phyloP scores from a whole-genome alignment of 1,140 invertebrate species.

The Caerostris darwini region DNA sequence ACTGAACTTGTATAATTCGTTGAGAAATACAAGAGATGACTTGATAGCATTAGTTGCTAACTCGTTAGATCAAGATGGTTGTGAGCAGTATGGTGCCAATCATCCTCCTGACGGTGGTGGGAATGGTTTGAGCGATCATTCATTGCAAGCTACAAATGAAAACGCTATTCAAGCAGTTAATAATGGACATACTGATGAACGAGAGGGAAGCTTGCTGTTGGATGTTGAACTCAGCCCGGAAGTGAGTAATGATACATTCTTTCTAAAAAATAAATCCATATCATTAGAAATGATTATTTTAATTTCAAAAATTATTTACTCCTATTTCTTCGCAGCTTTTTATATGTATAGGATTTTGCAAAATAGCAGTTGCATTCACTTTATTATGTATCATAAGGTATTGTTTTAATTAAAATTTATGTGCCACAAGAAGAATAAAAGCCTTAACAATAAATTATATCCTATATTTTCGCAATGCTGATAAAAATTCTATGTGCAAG shows the following conservation, averaged over 20 bases:
- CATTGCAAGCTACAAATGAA: slow-evolving; percentile 11
- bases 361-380: too few relatives aligned
- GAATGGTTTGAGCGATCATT: not conserved
- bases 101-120: not conserved
- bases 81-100: not conserved
- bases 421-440: too few relatives aligned
- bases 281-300: not conserved
- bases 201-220: not conserved
- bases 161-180: slow-evolving; percentile 2
- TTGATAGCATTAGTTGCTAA: slow-evolving; percentile 46
- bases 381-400: too few relatives aligned
- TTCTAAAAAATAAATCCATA: not conserved
- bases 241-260: slow-evolving; percentile 75
- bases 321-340: too few relatives aligned
- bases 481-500: too few relatives aligned
- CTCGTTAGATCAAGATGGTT: not conserved
- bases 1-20: slow-evolving; percentile 52
- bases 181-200: not conserved
- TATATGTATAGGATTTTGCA: too few relatives aligned
- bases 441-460: too few relatives aligned
- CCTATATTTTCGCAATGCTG: too few relatives aligned
- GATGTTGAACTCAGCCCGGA: slow-evolving; percentile 20
- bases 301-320: not conserved
- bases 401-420: too few relatives aligned
- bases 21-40: not conserved